Evolutionary conservation across 2,797 vertebrate genomes (phyloP), one percentile per base, ranked within the genome.

Genomic region (Margarornis squamiger): DNA sequence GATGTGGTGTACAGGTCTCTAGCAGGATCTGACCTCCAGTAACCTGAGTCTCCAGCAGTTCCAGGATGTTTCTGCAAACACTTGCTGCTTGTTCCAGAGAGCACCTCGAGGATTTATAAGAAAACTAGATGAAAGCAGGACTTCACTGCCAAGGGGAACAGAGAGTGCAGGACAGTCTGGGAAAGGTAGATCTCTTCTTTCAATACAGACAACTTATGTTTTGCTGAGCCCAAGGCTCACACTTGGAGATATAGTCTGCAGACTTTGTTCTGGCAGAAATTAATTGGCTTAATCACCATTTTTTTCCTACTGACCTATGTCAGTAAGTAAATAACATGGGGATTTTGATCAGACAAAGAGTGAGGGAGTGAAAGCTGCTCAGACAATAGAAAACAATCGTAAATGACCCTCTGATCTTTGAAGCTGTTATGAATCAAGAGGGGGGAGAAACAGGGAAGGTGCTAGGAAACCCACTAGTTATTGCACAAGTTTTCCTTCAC

Each of bases 251-350:
- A 41, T 6, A 65, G 88, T 22, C 77, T 81, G 68, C 45, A 84
- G 85, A 77, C 77, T 94, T 94, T 90, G 65, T 79, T 94, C 85
- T 94, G 84, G 86, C 92, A 94, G 90, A 92, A 94, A 94, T 94
- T 88, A 93, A 96, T 61, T 82, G 34, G 59, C 90, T 86, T 93
- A 92, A 93, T 95, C 95, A 96, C 94, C 55, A 30, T 76, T 92
- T 94, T 90, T 55, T 32, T n/a, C 54, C 79, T 89, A 80, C 85
- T 91, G 93, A 96, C 92, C 92, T 78, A 34, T 88, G 92, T 84
- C 77, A 90, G 88, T 90, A 93, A 95, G 92, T 74, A 92, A 97
- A 93, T 78, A 94, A 92, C 68, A 68, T 55, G 57, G 30, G 22
- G 6, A 19, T 86, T 93, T 82, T 91, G 90, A 96, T 93, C 76